Conservation (phyloP, 2,888 invertebrate species). For the Eumacrocentrus americanus region DNA sequence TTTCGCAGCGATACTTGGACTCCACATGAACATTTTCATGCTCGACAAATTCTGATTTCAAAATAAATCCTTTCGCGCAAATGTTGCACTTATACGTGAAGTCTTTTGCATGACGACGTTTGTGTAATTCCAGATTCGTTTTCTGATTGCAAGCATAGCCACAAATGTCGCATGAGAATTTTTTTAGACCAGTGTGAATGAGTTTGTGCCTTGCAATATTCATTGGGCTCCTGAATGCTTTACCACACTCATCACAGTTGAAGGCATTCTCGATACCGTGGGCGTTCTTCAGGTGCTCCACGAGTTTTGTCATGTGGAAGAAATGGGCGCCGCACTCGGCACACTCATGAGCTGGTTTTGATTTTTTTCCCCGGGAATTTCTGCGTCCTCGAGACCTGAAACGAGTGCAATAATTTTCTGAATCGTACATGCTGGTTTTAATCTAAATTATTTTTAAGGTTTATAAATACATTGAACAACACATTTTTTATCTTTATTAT, state of each 20-base stretch:
- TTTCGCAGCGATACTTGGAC: constrained; percentile 45
- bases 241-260: constrained; percentile 50
- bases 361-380: constrained; percentile 32
- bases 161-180: constrained; percentile 50
- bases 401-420: constrained; percentile 32
- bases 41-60: constrained; percentile 47
- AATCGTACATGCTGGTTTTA: too few relatives aligned
- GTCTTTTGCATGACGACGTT: constrained; percentile 48
- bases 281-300: constrained; percentile 55
- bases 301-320: constrained; percentile 52
- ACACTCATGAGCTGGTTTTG: constrained; percentile 48
- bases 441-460: too few relatives aligned
- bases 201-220: constrained; percentile 53
- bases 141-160: constrained; percentile 50
- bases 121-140: constrained; percentile 50
- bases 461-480: too few relatives aligned
- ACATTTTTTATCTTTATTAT: too few relatives aligned
- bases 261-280: constrained; percentile 51
- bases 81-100: constrained; percentile 46
- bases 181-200: constrained; percentile 49
- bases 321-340: constrained; percentile 51
- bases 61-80: constrained; percentile 50
- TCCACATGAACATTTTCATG: constrained; percentile 49
- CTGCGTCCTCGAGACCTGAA: constrained; percentile 42
- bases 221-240: constrained; percentile 49